Base-by-base conservation (phyloP, 2,888 invertebrate species). In the Stenoptilia bipunctidactyla region DNA sequence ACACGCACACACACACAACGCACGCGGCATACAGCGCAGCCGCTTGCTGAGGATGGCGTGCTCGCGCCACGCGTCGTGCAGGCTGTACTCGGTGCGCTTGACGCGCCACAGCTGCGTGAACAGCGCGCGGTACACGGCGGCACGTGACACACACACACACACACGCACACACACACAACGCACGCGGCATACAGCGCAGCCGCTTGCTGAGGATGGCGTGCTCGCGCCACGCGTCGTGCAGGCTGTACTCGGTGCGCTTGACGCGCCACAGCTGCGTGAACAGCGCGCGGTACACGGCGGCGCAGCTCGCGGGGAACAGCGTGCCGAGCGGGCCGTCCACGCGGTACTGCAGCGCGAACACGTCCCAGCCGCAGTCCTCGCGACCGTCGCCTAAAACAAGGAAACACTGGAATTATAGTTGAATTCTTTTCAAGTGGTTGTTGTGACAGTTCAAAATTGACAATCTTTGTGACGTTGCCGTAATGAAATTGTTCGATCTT, bases 91-190 rank as follows among this genome's bases (percentile, higher is more conserved):
- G 87, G 95, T 94, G 48, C 96, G 86, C 65, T 96, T 96, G 38
- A 93, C 91, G 51, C 93, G 87, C 95, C 96, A 96, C 50, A 96
- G 85, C 49, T 94, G 92, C 57, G 93, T 91, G 77, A 96, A 96
- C 20, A 96, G 88, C 48, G 91, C 88, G 49, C 93, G 88, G 76
- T 96, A 96, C 5, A 75, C 63, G 15, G 88, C 89, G 53, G 92
- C 90, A 60, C 91, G n/a, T n/a, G n/a, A n/a, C n/a, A n/a, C n/a
- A n/a, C n/a, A n/a, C n/a, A n/a, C n/a, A n/a, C n/a, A n/a, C n/a
- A n/a, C n/a, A n/a, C n/a, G n/a, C n/a, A n/a, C n/a, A n/a, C n/a
- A n/a, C n/a, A n/a, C n/a, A n/a, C n/a, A 2, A 45, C 58, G 53
- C 39, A 90, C 90, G 90, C 40, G 90, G 89, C 75, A 93, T 88